Evolutionary conservation across 2,113 vertebrate genomes (phyloP), one percentile per base, ranked within the genome.

Genomic region (Spermophilus dauricus): DNA sequence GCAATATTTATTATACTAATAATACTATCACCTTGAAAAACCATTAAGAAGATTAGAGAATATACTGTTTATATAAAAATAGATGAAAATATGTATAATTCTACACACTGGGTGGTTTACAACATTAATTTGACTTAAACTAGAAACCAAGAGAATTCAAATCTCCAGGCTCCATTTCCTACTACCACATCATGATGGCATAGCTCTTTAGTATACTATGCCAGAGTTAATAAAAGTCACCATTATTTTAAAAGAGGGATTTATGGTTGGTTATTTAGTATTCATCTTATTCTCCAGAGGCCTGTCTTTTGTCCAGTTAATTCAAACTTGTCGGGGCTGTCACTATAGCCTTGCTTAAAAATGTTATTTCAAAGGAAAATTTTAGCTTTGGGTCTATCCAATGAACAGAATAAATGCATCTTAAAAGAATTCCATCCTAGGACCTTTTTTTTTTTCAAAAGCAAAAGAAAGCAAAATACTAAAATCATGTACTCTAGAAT

Each of bases 381-480:
- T 94, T 97, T 89, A 89, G 26, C 18, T 93, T 73, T 63, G 67
- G 51, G 22, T 28, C 73, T 58, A 81, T 67, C 22, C 67, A 97
- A 30, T 18, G 28, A 89, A 82, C 3, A 77, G 26, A 89, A 87
- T 92, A 96, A 88, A 96, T 93, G 6, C 42, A 91, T 76, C n/a
- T 95, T 86, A 30, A 96, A 85, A 92, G 48, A 96, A 72, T 94
- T 18, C 90, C 95, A 94, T 97, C 58, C 22, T 81, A 70, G 48
- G 20, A 56, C 1, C 67, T 83, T 89, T 97, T 69, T 75, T 75
- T 20, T 96, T 63, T 69, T 17, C 95, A 94, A 93, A 88, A 76
- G 53, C 56, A 91, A 85, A 20, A 91, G 67, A 94, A 88, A 83
- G 12, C 58, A 82, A 97, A 97, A 86, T 61, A 37, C n/a, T 82